Evolutionary conservation across 2,888 invertebrate genomes (phyloP).

Genomic region (Luffia ferchaultella): DNA sequence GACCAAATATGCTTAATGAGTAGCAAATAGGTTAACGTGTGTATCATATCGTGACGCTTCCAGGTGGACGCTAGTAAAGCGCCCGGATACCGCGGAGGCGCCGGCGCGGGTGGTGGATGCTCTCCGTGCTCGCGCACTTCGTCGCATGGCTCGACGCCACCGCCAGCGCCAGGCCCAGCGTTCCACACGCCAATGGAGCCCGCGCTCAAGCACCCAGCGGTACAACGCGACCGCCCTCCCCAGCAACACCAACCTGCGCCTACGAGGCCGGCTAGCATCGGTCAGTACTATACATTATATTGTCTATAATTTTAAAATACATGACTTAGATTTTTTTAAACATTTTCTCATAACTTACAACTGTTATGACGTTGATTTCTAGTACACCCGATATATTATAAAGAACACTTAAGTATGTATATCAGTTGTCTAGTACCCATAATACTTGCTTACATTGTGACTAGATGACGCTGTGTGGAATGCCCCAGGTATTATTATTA

Average conservation of each 20-base stretch:
- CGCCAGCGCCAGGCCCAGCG: conserved; percentile 30
- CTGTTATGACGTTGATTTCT: too few relatives aligned
- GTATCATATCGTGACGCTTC: too few relatives aligned
- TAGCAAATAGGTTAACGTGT: too few relatives aligned
- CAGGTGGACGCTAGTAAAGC: conserved; percentile 89
- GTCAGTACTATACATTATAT: conserved; percentile 7
- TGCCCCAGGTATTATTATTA: too few relatives aligned
- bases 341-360: too few relatives aligned
- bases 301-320: background rate
- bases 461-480: too few relatives aligned
- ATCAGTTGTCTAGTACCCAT: too few relatives aligned
- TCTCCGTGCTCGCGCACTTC: conserved; percentile 71
- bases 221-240: conserved; percentile 16
- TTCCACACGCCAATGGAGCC: conserved; percentile 10
- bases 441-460: too few relatives aligned
- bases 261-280: conserved; percentile 15
- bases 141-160: conserved; percentile 57
- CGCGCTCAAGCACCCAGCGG: background rate
- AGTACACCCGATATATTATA: too few relatives aligned
- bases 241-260: conserved; percentile 18
- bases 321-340: too few relatives aligned
- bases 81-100: conserved; percentile 85
- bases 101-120: conserved; percentile 74
- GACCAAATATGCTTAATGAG: too few relatives aligned
- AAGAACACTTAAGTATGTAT: too few relatives aligned